A percentile compares a stretch with the other conserved stretches of the same genome.
Evolutionary conservation across 2,113 vertebrate genomes (phyloP).

Genomic region (Nannobrachium achirus): DNA sequence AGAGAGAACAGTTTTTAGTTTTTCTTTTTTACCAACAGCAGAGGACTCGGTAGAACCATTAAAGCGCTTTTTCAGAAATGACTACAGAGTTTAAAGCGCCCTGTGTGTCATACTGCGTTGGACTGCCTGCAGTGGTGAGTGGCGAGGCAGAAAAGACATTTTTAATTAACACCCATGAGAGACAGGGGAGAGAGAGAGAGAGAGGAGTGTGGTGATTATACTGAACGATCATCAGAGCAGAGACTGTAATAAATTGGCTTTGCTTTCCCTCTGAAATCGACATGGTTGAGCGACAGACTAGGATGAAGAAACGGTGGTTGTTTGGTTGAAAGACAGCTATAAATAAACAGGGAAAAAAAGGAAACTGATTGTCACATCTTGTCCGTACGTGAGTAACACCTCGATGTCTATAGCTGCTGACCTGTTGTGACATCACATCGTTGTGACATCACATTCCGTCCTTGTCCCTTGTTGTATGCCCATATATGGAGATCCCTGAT

Average conservation of each 20-base stretch:
- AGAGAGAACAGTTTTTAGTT: conserved; percentile 58
- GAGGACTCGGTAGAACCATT: conserved; percentile 62
- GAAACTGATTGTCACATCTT: too few species aligned
- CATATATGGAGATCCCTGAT: too few species aligned
- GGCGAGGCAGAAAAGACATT: conserved; percentile 70
- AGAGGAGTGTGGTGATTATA: conserved; percentile 63
- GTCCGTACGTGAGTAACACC: too few species aligned
- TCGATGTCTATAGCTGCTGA: too few species aligned
- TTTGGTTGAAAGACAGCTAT: conserved; percentile 40
- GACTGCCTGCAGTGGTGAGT: conserved; percentile 59
- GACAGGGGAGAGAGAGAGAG: conserved; percentile 59
- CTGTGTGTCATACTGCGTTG: conserved; percentile 41
- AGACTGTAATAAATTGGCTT: conserved; percentile 48
- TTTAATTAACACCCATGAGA: conserved; percentile 79
- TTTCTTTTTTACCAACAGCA: conserved; percentile 53
- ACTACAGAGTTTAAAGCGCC: conserved; percentile 56
- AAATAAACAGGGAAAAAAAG: conserved; percentile 41
- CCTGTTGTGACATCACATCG: too few species aligned
- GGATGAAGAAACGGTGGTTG: too few species aligned
- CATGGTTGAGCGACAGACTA: conserved; percentile 11
- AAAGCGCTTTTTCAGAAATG: conserved; percentile 56
- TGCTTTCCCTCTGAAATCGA: conserved; percentile 36
- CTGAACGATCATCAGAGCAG: conserved; percentile 63
- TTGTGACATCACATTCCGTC: too few species aligned
- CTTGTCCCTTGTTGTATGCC: too few species aligned